A percentile compares a stretch with the other conserved stretches of the same genome.
phyloP scores from a whole-genome alignment of 2,113 vertebrate genomes.

The Bos javanicus region DNA sequence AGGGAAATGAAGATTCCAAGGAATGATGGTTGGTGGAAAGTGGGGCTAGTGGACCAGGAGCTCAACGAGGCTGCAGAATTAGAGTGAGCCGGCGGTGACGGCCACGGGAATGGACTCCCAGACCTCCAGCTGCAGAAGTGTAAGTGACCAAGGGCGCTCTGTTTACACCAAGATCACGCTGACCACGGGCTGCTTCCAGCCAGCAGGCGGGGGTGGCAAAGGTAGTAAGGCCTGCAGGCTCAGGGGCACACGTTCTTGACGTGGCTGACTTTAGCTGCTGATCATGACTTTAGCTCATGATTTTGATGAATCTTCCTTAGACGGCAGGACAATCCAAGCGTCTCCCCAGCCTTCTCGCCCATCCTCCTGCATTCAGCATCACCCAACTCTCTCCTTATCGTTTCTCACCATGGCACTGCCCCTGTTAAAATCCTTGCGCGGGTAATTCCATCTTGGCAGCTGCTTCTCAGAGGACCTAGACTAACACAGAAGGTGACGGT shows the following conservation, averaged over 20 bases:
- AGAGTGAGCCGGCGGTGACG: neutral
- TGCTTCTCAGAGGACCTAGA: neutral
- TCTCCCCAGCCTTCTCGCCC: neutral
- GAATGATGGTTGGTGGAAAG: neutral
- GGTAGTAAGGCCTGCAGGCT: too few species aligned
- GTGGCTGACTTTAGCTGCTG: neutral
- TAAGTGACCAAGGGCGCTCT: neutral
- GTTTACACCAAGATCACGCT: neutral
- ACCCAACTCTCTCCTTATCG: neutral
- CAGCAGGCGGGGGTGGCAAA: neutral
- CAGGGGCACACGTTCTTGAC: accelerated
- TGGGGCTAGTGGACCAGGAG: too few species aligned
- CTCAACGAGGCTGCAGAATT: neutral
- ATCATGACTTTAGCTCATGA: too few species aligned
- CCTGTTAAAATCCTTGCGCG: neutral
- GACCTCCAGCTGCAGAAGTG: neutral
- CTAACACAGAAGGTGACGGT: neutral
- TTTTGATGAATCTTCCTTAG: neutral
- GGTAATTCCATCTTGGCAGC: neutral
- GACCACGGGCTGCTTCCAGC: neutral
- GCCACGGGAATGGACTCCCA: neutral
- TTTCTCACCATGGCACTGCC: neutral
- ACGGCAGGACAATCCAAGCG: accelerated
- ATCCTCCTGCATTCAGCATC: neutral
- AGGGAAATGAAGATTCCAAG: neutral